phyloP scores from a whole-genome alignment of 2,888 invertebrate species.

The Ellobium chinense region DNA sequence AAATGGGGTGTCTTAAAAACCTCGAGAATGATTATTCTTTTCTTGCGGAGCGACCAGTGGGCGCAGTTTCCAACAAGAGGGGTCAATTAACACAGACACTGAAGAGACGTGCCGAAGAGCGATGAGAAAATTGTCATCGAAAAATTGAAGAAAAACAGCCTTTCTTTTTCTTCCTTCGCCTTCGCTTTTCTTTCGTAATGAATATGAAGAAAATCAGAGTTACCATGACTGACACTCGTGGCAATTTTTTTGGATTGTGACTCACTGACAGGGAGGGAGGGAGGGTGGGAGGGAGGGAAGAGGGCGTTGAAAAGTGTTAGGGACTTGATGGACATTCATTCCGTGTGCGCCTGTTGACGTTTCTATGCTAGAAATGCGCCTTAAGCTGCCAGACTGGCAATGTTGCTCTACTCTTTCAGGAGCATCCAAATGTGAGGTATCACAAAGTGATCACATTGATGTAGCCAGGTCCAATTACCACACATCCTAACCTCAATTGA shows the following conservation, averaged over 20 bases:
- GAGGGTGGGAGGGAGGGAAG: neutral
- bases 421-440: too few relatives aligned
- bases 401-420: too few relatives aligned
- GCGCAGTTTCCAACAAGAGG: conserved; percentile 27
- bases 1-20: conserved; percentile 8
- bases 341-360: too few relatives aligned
- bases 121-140: conserved; percentile 20
- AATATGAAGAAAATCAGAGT: neutral
- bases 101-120: conserved; percentile 12
- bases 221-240: neutral
- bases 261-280: neutral
- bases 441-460: too few relatives aligned
- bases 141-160: neutral
- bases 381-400: too few relatives aligned
- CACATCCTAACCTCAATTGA: too few relatives aligned
- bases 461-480: too few relatives aligned
- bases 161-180: neutral
- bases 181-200: neutral
- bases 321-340: too few relatives aligned
- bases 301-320: too few relatives aligned
- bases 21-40: conserved; percentile 22
- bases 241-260: neutral
- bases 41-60: conserved; percentile 31
- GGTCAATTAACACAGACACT: conserved; percentile 29
- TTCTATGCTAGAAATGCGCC: too few relatives aligned